Conservation (phyloP, 2,113 vertebrate genomes). For the Pelvicachromis taeniatus region DNA sequence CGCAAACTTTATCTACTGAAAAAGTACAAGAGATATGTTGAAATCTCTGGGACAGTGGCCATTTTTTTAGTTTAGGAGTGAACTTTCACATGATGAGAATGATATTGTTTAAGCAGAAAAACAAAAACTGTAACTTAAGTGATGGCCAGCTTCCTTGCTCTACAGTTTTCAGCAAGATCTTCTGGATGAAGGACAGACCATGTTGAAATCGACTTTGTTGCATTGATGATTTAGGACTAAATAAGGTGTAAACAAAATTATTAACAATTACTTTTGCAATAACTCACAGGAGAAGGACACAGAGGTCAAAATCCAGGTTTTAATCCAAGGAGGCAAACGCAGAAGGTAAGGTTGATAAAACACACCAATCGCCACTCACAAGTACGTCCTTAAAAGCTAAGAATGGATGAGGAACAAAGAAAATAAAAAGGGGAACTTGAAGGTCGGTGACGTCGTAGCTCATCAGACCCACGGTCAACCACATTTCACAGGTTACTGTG, state of each 20-base stretch:
- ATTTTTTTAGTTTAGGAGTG: background rate
- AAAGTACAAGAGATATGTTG: background rate
- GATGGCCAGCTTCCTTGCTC: no score
- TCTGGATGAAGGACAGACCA: background rate
- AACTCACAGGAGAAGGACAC: background rate
- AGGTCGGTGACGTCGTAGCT: background rate
- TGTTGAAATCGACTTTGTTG: background rate
- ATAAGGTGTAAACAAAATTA: fast-evolving
- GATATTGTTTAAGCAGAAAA: background rate
- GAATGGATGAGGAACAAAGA: background rate
- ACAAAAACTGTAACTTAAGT: background rate
- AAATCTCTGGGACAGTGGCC: background rate
- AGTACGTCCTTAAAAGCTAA: background rate
- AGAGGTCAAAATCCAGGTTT: background rate
- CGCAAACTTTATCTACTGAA: no score
- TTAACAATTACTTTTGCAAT: background rate
- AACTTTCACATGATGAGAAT: background rate
- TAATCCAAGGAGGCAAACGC: background rate
- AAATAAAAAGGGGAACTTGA: background rate
- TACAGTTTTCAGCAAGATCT: background rate
- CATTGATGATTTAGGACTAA: background rate
- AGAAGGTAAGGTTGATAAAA: background rate
- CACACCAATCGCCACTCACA: fast-evolving
- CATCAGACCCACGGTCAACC: background rate
- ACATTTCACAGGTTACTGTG: background rate